These are phyloP conservation scores for Brachypteracias leptosomus DNA, from an alignment of 2,113 vertebrate genomes.

Conservation along the genomic window DNA sequence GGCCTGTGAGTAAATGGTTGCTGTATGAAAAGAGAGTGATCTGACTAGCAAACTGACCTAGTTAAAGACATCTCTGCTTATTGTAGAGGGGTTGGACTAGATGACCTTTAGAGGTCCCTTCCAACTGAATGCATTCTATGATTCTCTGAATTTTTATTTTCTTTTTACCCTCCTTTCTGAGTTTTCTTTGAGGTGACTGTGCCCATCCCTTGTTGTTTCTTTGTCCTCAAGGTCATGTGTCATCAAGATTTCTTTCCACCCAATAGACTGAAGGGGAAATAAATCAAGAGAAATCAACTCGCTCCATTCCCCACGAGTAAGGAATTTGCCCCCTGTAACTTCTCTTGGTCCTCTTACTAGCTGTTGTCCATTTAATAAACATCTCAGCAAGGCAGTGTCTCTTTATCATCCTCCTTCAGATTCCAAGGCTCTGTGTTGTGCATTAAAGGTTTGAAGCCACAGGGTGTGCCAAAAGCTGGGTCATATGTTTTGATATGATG, in stretches of 20 bases:
- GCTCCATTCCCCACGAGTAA: neutral
- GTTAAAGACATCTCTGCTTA: too few species aligned
- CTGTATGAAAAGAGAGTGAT: neutral
- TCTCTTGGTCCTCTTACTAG: neutral
- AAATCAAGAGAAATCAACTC: neutral
- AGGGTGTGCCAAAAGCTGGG: constrained; percentile 39
- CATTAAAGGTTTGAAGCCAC: constrained; percentile 12
- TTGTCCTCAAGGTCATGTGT: neutral
- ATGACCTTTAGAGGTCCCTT: too few species aligned
- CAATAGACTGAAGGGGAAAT: neutral
- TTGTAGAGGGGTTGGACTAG: too few species aligned
- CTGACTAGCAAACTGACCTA: too few species aligned
- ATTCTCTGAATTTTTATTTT: too few species aligned
- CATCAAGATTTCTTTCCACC: neutral
- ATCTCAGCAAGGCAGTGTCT: neutral
- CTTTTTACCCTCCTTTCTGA: neutral
- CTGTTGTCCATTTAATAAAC: neutral
- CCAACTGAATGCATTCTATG: too few species aligned
- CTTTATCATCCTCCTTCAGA: neutral
- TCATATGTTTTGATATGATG: constrained; percentile 45
- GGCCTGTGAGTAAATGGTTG: neutral
- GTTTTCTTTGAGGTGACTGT: neutral
- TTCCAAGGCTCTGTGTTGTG: neutral
- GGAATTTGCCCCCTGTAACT: neutral
- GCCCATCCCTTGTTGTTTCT: neutral